Evolutionary conservation across 2,888 invertebrate genomes (phyloP), one percentile per base, ranked within the genome.

Genomic region (Eupithecia tripunctaria): DNA sequence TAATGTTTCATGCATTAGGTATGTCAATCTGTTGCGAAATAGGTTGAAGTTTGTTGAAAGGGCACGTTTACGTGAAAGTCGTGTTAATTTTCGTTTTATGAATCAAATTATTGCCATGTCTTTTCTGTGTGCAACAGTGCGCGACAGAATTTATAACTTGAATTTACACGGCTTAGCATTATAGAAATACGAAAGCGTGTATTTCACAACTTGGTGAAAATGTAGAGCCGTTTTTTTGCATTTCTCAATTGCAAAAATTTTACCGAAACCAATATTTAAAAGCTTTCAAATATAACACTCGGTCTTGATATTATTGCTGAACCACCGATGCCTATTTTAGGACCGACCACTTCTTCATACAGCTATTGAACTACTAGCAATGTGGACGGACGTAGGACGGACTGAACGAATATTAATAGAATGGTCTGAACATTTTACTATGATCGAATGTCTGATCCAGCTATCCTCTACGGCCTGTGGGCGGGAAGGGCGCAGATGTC

Each of bases 401-500:
- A n/a, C n/a, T n/a, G n/a, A n/a, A n/a, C n/a, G n/a, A n/a, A n/a
- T n/a, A n/a, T n/a, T n/a, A n/a, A n/a, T n/a, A n/a, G 4, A 63
- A n/a, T 63, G 18, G 10, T 32, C 18, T 63, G 32, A 29, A 3
- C 21, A n/a, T 36, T 7, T 63, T 6, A 25, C 2, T n/a, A 8
- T n/a, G 18, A 36, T 38, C 36, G 14, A 38, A 25, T 18, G 18
- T 29, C 21, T 43, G 38, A 38, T 32, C 64, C 32, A 72, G 70
- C 60, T 65, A 18, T 67, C 12, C 21, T 6, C 0, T 51, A n/a
- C 59, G 3, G 12, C 29, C 75, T 75, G 47, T 47, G 79, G 74
- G 78, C 51, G 64, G 73, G 79, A 82, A 85, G 84, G 86, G 85
- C 87, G 90, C 93, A 93, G 93, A 93, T 93, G 94, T 89, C 88